A percentile compares a stretch with the other conserved stretches of the same genome.
Evolutionary conservation across 2,888 invertebrate genomes (phyloP).

Genomic region (Diarsia mendica): DNA sequence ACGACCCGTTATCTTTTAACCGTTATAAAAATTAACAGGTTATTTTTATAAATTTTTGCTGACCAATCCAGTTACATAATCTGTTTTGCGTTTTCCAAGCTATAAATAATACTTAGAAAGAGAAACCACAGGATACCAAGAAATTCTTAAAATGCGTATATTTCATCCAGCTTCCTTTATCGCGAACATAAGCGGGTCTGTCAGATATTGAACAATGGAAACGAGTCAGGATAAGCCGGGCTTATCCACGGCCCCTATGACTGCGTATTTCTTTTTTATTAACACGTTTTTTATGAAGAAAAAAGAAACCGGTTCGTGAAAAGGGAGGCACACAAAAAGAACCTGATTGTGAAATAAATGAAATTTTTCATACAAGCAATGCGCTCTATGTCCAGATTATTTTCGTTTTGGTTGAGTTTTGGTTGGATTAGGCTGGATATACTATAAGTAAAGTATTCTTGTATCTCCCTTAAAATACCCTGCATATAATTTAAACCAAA

Average conservation of each 20-base stretch:
- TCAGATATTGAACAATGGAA: conserved; percentile 45
- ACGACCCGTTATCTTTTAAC: conserved; percentile 57
- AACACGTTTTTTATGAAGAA: conserved; percentile 10
- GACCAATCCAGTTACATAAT: conserved; percentile 6
- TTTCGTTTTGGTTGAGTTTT: no score
- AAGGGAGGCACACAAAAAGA: conserved; percentile 10
- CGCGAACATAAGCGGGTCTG: conserved; percentile 17
- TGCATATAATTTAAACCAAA: neutral
- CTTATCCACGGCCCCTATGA: conserved; percentile 10
- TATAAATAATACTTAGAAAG: conserved; percentile 7
- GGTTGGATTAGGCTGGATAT: no score
- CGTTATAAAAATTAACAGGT: conserved; percentile 49
- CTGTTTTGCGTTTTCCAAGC: neutral
- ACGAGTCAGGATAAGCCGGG: conserved; percentile 38
- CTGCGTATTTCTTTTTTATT: conserved; percentile 29
- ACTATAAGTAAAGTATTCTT: neutral
- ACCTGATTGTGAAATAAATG: conserved; percentile 1
- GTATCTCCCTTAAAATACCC: neutral
- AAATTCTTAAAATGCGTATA: neutral
- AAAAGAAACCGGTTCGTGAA: neutral
- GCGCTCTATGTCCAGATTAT: neutral
- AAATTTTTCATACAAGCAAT: neutral
- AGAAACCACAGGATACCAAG: neutral
- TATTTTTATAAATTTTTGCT: conserved; percentile 6
- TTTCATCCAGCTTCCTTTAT: neutral